Base-by-base conservation (phyloP, 1,140 invertebrate species). In the Eulimnadia texana region DNA sequence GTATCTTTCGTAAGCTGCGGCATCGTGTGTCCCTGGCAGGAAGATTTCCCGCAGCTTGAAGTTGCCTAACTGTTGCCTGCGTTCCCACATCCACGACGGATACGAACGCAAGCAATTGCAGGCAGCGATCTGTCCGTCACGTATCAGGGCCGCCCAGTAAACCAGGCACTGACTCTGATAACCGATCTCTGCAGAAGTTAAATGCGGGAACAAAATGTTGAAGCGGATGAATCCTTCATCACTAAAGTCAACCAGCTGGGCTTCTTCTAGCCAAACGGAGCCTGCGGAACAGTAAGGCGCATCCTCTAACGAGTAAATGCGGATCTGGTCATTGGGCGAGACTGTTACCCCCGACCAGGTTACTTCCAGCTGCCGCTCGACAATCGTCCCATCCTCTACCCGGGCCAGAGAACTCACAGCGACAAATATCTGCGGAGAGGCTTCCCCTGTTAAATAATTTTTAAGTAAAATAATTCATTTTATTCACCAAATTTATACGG, bases 11-110 rank as follows among this genome's bases (percentile, higher is more conserved):
- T 79, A 81, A 2, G 79, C 74, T 11, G 79, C 81, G 1, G 82
- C 79, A 64, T 84, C 79, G 64, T 84, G 82, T 2, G 79, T 80
- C 11, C 82, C 82, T 0, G 81, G 81, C 54, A 84, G 69, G 61
- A 81, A 80, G 1, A 83, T 64, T 55, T 80, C 73, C 10, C 72
- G 67, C 29, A 83, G 64, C 47, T 68, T 70, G 29, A 74, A 60
- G 19, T 69, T 64, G 0, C 72, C 73, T 1, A 81, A 65, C 2
- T 66, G 65, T 0, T 70, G 20, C 20, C 67, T 71, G 61, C 73
- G 68, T 10, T 80, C 72, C 10, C 68, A 67, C 81, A 84, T 82
- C 82, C 82, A 84, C 2, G 68, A 76, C 1, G 82, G 81, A 58
- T 75, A 70, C 0, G 76, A 77, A 25, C 71, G 66, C 0, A 82